phyloP scores from a whole-genome alignment of 2,888 invertebrate genomes.

The Drosophila meridiana region DNA sequence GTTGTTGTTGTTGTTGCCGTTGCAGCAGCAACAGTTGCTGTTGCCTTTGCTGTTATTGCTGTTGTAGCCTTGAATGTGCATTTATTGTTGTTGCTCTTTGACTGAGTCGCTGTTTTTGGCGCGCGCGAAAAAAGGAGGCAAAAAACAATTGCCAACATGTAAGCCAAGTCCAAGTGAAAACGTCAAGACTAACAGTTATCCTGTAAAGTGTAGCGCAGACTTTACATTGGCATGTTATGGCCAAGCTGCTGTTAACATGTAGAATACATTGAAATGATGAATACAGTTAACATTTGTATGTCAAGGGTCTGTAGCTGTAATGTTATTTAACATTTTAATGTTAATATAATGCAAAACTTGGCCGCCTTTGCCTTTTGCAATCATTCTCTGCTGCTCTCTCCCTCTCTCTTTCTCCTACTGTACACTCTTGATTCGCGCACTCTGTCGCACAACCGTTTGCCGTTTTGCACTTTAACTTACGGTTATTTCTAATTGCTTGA shows the following conservation, averaged over 20 bases:
- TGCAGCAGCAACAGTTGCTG: slow-evolving; percentile 1
- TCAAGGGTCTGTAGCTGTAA: not conserved
- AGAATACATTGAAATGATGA: not conserved
- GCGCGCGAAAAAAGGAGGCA: slow-evolving; percentile 59
- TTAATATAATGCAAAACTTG: slow-evolving; percentile 14
- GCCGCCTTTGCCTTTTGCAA: not conserved
- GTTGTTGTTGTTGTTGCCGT: slow-evolving; percentile 59
- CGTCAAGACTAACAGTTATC: slow-evolving; percentile 21
- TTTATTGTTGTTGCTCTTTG: slow-evolving; percentile 63
- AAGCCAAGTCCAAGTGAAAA: slow-evolving; percentile 14
- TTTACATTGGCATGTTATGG: not conserved
- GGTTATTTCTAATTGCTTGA: slow-evolving; percentile 71
- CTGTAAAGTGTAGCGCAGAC: slow-evolving; percentile 13
- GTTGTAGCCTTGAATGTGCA: slow-evolving; percentile 77
- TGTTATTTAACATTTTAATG: slow-evolving; percentile 7
- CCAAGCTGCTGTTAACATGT: not conserved
- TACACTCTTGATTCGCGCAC: slow-evolving; percentile 7
- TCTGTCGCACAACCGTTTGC: slow-evolving; percentile 33
- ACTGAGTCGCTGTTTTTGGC: slow-evolving; percentile 64
- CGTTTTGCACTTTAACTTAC: slow-evolving; percentile 60
- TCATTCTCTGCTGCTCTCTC: not conserved
- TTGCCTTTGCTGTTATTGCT: slow-evolving; percentile 32
- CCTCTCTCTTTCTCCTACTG: slow-evolving; percentile 1
- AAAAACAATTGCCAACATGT: slow-evolving; percentile 28
- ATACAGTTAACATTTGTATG: not conserved